Conservation (phyloP, 2,888 invertebrate species). For the Antheraea assamensis region DNA sequence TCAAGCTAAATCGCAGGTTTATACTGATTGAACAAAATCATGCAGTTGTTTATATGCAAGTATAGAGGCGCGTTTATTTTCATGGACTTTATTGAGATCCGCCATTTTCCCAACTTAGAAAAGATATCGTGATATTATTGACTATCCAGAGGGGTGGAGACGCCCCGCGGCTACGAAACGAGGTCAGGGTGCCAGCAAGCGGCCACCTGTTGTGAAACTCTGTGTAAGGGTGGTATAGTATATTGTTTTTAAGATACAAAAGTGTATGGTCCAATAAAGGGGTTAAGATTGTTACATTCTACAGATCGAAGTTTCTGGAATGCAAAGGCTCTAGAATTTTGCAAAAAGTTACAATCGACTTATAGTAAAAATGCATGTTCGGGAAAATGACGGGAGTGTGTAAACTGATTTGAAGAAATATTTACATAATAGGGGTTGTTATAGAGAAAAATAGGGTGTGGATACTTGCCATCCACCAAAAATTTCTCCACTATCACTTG, state of each 20-base stretch:
- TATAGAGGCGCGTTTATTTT: slow-evolving; percentile 23
- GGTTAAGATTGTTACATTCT: not conserved
- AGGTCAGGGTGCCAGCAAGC: slow-evolving; percentile 63
- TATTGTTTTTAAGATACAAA: not conserved
- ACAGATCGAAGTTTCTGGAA: not conserved
- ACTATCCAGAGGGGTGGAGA: slow-evolving; percentile 49
- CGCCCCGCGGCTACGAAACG: slow-evolving; percentile 53
- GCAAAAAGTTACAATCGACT: not conserved
- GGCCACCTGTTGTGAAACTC: slow-evolving; percentile 42
- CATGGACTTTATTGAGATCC: slow-evolving; percentile 50
- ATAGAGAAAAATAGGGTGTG: too few species aligned
- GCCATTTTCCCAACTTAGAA: slow-evolving; percentile 63
- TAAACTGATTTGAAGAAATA: too few species aligned
- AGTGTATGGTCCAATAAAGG: not conserved
- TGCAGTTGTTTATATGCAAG: not conserved
- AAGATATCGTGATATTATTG: slow-evolving; percentile 64
- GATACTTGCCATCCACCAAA: too few species aligned
- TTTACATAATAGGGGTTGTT: too few species aligned
- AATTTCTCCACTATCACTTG: too few species aligned
- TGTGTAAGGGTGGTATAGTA: slow-evolving; percentile 8
- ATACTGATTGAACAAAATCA: not conserved
- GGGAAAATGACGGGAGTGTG: not conserved
- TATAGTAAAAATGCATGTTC: not conserved
- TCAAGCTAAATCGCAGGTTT: not conserved
- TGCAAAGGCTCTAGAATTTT: too few species aligned